Conservation (phyloP, 2,888 invertebrate genomes). For the Acanthosepion lycidas region DNA sequence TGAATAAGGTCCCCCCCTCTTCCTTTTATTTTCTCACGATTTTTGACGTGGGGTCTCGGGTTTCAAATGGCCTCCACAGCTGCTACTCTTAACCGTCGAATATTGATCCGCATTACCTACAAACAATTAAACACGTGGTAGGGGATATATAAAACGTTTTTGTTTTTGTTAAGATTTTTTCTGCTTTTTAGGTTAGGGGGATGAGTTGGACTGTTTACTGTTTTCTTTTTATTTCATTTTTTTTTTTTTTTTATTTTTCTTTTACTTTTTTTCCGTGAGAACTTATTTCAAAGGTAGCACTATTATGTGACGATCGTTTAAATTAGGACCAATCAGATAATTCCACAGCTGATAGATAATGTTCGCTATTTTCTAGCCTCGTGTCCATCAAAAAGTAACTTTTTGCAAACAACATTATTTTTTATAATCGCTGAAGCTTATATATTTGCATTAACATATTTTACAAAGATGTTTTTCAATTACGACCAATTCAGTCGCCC, state of each 20-base stretch:
- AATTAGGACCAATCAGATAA: neutral
- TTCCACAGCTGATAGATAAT: neutral
- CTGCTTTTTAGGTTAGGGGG: neutral
- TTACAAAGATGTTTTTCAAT: too few relatives aligned
- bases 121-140: neutral
- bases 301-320: neutral
- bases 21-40: neutral
- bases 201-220: neutral
- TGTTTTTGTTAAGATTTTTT: neutral
- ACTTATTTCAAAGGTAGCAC: neutral
- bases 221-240: neutral
- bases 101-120: neutral
- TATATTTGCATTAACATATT: too few relatives aligned
- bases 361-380: neutral
- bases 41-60: neutral
- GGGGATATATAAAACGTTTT: neutral
- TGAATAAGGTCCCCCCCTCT: neutral
- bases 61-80: slow-evolving; percentile 1
- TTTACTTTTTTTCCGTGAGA: neutral
- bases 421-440: too few relatives aligned
- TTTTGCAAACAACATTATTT: too few relatives aligned
- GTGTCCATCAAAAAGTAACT: neutral
- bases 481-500: too few relatives aligned
- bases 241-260: neutral
- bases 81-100: neutral